Percentiles rank a stretch among this genome's conserved stretches.
These are phyloP conservation scores for Peromyscus nudipes DNA, from an alignment of 2,797 vertebrate species.

Conservation along the genomic window DNA sequence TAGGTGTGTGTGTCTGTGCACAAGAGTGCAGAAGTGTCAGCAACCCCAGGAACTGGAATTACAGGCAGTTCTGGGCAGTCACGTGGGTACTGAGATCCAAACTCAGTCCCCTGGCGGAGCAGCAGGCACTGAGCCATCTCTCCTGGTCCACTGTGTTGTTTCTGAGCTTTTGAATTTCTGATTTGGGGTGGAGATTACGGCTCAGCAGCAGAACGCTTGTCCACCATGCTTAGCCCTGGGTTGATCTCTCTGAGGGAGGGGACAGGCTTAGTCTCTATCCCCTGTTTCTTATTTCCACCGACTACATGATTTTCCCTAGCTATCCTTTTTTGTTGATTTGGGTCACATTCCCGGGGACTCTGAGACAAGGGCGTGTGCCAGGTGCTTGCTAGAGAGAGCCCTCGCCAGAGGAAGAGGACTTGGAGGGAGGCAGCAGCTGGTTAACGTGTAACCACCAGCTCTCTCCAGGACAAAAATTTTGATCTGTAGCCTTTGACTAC, in stretches of 20 bases:
- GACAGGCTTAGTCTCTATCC: not conserved
- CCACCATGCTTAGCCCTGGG: no score
- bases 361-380: not conserved
- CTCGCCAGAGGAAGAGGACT: not conserved
- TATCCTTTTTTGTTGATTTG: slow-evolving; percentile 39
- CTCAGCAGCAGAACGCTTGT: not conserved
- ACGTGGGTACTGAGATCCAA: not conserved
- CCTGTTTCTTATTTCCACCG: not conserved
- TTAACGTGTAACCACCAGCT: slow-evolving; percentile 45
- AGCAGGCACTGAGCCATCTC: not conserved
- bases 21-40: not conserved
- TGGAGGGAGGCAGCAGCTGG: not conserved
- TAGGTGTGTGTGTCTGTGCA: not conserved
- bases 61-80: not conserved
- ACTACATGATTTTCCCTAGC: not conserved
- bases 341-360: slow-evolving; percentile 22
- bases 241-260: no score
- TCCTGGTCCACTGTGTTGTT: not conserved
- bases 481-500: slow-evolving; percentile 2
- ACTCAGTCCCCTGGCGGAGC: not conserved
- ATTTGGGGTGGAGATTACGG: not conserved
- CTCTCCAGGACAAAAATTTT: not conserved
- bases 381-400: not conserved
- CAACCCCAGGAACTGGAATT: not conserved
- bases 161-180: not conserved